A percentile compares a stretch with the other conserved stretches of the same genome.
phyloP scores from a whole-genome alignment of 2,888 invertebrate genomes.

The Andrena bicolor region DNA sequence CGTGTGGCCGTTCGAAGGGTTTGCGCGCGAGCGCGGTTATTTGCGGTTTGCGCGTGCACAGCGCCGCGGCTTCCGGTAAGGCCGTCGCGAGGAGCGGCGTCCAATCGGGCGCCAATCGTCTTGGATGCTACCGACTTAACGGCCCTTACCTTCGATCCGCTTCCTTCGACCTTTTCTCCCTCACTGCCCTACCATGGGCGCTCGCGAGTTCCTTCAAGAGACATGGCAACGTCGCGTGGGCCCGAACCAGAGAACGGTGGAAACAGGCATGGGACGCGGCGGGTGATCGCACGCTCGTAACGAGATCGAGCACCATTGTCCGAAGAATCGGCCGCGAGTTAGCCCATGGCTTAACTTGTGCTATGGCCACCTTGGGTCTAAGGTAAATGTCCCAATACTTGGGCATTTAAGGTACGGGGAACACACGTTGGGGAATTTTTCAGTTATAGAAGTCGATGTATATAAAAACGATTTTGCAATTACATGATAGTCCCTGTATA shows the following conservation, averaged over 20 bases:
- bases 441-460: too few relatives aligned
- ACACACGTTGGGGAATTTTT: too few relatives aligned
- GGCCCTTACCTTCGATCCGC: constrained; percentile 65
- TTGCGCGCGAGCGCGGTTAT: constrained; percentile 27
- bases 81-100: constrained; percentile 52
- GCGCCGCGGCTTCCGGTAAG: constrained; percentile 64
- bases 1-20: constrained; percentile 19
- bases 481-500: too few relatives aligned
- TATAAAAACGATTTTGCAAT: too few relatives aligned
- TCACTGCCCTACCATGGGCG: constrained; percentile 57
- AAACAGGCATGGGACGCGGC: constrained; percentile 47
- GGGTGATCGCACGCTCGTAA: constrained; percentile 48
- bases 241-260: constrained; percentile 54
- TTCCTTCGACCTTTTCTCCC: constrained; percentile 66
- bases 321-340: constrained; percentile 50
- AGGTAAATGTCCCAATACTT: too few relatives aligned
- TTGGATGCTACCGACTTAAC: constrained; percentile 69
- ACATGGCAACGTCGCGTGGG: constrained; percentile 71
- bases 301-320: constrained; percentile 62
- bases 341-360: neutral
- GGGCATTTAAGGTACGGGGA: too few relatives aligned
- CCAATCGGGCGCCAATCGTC: constrained; percentile 68
- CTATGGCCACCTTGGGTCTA: constrained; percentile 2
- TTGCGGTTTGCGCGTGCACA: constrained; percentile 57
- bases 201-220: constrained; percentile 26